phyloP scores from a whole-genome alignment of 2,888 invertebrate species.

The Oithona nana region DNA sequence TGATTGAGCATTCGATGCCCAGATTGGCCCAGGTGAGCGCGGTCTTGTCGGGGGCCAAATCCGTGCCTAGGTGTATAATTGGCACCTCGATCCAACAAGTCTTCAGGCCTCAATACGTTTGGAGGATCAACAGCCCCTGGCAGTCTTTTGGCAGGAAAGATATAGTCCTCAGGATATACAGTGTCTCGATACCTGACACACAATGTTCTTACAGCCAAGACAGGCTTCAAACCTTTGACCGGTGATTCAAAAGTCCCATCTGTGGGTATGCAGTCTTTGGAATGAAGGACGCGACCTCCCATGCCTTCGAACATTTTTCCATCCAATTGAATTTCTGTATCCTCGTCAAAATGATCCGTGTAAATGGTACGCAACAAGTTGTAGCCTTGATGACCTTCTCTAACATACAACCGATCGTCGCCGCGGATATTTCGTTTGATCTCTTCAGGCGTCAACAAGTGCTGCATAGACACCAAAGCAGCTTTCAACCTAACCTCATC shows the following conservation, averaged over 20 bases:
- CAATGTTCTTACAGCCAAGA: neutral
- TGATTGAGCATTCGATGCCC: constrained; percentile 12
- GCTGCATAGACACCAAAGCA: constrained; percentile 61
- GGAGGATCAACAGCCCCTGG: constrained; percentile 43
- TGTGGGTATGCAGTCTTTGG: constrained; percentile 29
- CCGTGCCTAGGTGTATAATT: constrained; percentile 14
- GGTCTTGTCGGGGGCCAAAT: neutral
- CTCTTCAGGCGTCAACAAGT: constrained; percentile 59
- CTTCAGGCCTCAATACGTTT: constrained; percentile 54
- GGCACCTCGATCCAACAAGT: constrained; percentile 31
- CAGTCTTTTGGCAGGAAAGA: constrained; percentile 52
- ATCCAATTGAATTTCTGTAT: constrained; percentile 35
- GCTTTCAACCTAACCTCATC: constrained; percentile 72
- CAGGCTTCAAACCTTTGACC: neutral
- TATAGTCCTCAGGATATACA: constrained; percentile 45
- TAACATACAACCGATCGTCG: constrained; percentile 72
- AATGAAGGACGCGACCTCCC: constrained; percentile 53
- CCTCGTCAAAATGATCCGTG: neutral
- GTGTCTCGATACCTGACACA: constrained; percentile 40
- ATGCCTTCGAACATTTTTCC: constrained; percentile 56
- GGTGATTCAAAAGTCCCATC: neutral
- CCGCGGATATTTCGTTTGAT: constrained; percentile 67
- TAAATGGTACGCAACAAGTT: constrained; percentile 34
- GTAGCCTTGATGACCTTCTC: constrained; percentile 47
- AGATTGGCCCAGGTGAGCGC: neutral